Evolutionary conservation across 2,888 invertebrate genomes (phyloP), one percentile per base, ranked within the genome.

Genomic region (Amorpha juglandis): DNA sequence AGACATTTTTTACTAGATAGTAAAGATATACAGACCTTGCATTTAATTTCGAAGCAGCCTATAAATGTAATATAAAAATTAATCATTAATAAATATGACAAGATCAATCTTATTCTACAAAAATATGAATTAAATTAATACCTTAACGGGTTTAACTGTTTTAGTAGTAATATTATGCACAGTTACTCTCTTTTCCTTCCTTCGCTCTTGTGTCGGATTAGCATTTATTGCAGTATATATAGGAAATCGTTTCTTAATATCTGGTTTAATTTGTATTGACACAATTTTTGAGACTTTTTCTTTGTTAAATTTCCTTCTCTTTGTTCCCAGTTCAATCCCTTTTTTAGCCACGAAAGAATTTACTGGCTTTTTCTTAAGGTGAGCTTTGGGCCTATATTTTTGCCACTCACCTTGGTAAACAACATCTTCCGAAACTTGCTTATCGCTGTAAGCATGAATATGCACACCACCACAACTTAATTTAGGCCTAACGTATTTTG

Each of bases 321-420:
- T 74, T 53, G 55, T 66, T 47, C 63, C 38, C 4, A 65, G 58
- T 53, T 79, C 78, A 9, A 55, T 72, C 1, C 50, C 64, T 74
- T 70, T 83, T 58, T 74, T 83, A 21, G 69, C 63, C 3, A 70
- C 45, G 11, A 71, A 55, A 14, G 71, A 74, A 68, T 71, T 78
- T 6, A 64, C 71, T 38, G 69, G 65, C 67, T 74, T 83, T 70
- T 79, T 84, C 63, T 75, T 81, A 14, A 67, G 62, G 42, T 74
- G 21, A 45, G 68, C 21, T 72, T 82, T 84, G 8, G 80, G 77
- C 8, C 71, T 80, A 48, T 75, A 73, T 63, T 74, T 77, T 71
- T 90, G 87, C 92, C 92, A 92, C 66, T 88, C 80, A 62, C 92
- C 92, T 79, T 90, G 91, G 71, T 81, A 93, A n/a, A 92, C 75